Evolutionary conservation across 2,888 invertebrate genomes (phyloP).

Genomic region (Leucoma salicis): DNA sequence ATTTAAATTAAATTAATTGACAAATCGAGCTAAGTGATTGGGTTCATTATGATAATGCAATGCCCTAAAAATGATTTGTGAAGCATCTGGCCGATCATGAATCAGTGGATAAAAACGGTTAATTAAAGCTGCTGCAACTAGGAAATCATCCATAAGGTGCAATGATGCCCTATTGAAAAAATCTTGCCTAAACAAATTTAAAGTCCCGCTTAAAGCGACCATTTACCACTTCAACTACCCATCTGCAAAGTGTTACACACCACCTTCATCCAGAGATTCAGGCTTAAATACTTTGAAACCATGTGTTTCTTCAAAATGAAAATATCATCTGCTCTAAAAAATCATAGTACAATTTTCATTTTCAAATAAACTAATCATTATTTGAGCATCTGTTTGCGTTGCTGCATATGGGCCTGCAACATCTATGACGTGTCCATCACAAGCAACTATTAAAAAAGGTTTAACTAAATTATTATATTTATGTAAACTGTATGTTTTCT

Average conservation of each 20-base stretch:
- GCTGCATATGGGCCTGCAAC: background rate
- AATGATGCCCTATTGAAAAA: constrained; percentile 3
- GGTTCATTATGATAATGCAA: background rate
- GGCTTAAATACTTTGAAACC: background rate
- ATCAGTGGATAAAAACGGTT: background rate
- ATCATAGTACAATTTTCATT: background rate
- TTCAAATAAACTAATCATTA: background rate
- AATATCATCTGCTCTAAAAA: background rate
- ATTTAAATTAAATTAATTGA: background rate
- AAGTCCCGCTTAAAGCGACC: constrained; percentile 5
- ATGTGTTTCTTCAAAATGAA: background rate
- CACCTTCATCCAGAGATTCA: background rate
- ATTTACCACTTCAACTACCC: constrained; percentile 4
- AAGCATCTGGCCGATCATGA: background rate
- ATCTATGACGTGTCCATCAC: constrained; percentile 2
- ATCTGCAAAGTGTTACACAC: constrained; percentile 9
- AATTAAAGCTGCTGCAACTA: constrained; percentile 7
- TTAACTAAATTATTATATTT: background rate
- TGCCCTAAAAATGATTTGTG: background rate
- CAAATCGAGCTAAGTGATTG: background rate
- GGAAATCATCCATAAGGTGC: constrained; percentile 6
- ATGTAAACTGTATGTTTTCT: background rate
- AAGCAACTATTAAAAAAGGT: constrained; percentile 1
- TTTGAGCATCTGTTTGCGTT: background rate
- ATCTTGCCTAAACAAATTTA: background rate